Evolutionary conservation across 2,888 invertebrate species (phyloP).

Genomic region (Drosophila gaucha): DNA sequence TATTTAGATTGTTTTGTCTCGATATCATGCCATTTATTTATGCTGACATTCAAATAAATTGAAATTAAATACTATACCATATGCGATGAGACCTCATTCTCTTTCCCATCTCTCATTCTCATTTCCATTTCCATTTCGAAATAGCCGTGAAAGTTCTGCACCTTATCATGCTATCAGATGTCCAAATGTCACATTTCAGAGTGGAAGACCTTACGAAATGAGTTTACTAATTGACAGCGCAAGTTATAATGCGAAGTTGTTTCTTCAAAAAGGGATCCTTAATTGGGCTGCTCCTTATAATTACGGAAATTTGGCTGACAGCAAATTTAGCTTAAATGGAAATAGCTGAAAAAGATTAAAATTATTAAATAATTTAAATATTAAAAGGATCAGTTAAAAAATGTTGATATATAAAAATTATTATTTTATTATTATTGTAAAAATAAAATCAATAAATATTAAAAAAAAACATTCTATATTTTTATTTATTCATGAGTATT

Average conservation of each 20-base stretch:
- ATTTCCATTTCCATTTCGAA: slow-evolving; percentile 22
- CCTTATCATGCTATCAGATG: slow-evolving; percentile 53
- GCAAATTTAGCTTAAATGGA: not conserved
- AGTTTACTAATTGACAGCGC: slow-evolving; percentile 43
- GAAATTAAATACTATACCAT: slow-evolving; percentile 60
- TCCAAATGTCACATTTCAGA: slow-evolving; percentile 24
- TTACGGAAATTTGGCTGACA: not conserved
- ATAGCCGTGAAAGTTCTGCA: slow-evolving; percentile 53
- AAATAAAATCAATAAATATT: no score
- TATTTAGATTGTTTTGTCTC: slow-evolving; percentile 71
- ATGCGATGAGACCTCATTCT: slow-evolving; percentile 9
- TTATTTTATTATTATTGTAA: no score
- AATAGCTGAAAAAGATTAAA: no score
- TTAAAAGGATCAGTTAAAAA: no score
- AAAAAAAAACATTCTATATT: no score
- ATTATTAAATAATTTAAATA: no score
- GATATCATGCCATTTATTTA: slow-evolving; percentile 68
- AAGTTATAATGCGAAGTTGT: slow-evolving; percentile 24
- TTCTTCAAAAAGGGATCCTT: slow-evolving; percentile 4
- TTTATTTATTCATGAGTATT: no score
- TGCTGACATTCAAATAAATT: slow-evolving; percentile 73
- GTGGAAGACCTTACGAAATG: slow-evolving; percentile 5
- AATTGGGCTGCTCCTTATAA: slow-evolving; percentile 6
- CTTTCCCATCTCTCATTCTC: slow-evolving; percentile 13
- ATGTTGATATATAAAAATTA: no score